Percentiles rank a stretch among this genome's conserved stretches.
Conservation (phyloP, 92 coral and sea anemone species). For the Palythoa grandis region DNA sequence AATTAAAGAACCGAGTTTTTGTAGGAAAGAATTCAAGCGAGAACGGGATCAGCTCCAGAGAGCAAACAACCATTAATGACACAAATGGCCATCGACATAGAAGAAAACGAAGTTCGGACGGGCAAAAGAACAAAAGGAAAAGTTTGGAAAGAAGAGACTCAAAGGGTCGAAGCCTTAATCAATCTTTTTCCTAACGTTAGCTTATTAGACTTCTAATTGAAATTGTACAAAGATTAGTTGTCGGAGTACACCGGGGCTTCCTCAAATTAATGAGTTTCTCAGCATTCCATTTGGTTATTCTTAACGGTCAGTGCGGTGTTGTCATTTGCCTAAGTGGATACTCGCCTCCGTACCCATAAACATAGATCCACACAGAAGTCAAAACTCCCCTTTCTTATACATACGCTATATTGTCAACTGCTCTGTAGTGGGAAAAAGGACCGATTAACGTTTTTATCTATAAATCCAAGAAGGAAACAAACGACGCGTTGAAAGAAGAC, state of each 20-base stretch:
- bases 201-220: neutral
- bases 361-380: neutral
- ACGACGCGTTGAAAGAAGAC: too few species aligned
- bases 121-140: constrained; percentile 28
- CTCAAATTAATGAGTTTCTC: neutral
- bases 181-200: constrained; percentile 12
- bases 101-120: constrained; percentile 32
- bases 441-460: too few species aligned
- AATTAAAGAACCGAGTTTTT: constrained; percentile 18
- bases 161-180: constrained; percentile 28
- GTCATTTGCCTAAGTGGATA: neutral
- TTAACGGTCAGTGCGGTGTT: neutral
- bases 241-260: neutral
- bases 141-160: constrained; percentile 26
- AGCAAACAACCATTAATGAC: constrained; percentile 1
- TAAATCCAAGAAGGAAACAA: too few species aligned
- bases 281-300: neutral
- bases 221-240: neutral
- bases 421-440: too few species aligned
- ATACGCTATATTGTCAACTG: too few species aligned
- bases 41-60: constrained; percentile 5
- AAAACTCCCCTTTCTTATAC: too few species aligned
- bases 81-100: constrained; percentile 34
- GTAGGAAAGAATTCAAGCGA: constrained; percentile 22
- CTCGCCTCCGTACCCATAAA: neutral